phyloP scores from a whole-genome alignment of 2,797 vertebrate species.

The Schizopygopsis pylzovi region DNA sequence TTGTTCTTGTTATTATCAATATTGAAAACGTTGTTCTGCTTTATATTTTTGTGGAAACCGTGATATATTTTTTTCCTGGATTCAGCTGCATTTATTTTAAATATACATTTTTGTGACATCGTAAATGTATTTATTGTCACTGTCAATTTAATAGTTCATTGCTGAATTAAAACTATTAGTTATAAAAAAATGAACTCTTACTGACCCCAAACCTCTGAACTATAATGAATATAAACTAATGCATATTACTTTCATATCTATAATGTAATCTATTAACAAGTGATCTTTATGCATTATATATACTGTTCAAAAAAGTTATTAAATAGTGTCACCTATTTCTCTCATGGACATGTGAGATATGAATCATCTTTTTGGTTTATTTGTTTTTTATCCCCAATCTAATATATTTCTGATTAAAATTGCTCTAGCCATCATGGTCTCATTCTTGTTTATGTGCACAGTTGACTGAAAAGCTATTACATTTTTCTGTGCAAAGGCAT shows the following conservation, averaged over 20 bases:
- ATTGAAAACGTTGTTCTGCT: background rate
- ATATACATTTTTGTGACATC: background rate
- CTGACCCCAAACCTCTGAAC: conserved; percentile 13
- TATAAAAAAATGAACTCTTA: background rate
- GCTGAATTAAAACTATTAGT: background rate
- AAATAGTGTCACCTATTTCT: conserved; percentile 9
- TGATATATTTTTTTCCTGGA: background rate
- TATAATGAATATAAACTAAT: background rate
- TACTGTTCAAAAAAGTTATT: background rate
- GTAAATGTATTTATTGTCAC: background rate
- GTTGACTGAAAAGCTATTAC: conserved; percentile 25
- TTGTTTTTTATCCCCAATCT: conserved; percentile 20
- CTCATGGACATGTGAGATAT: conserved; percentile 27
- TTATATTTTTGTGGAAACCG: background rate
- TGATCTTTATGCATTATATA: background rate
- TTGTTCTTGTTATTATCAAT: background rate
- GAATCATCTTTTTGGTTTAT: conserved; percentile 20
- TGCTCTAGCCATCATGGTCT: background rate
- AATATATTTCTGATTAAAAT: conserved; percentile 29
- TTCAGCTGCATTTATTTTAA: background rate
- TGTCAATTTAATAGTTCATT: background rate
- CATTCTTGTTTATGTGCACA: conserved; percentile 32
- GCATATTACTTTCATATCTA: background rate
- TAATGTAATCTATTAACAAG: background rate
- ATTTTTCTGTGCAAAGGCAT: conserved; percentile 24